A percentile compares a stretch with the other conserved stretches of the same genome.
phyloP scores from a whole-genome alignment of 1,140 invertebrate species.

The Cydia amplana region DNA sequence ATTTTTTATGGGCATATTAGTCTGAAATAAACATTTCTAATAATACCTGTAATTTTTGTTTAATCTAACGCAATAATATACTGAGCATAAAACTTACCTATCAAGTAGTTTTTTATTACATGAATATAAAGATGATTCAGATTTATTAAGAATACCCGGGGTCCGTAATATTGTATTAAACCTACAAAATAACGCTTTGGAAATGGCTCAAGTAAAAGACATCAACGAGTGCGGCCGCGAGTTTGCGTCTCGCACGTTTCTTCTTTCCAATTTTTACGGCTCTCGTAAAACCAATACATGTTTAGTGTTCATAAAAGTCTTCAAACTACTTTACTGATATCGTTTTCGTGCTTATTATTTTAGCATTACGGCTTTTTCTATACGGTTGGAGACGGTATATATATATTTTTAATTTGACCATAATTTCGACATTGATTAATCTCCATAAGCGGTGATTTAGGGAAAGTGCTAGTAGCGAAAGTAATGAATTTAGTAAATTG shows the following conservation, averaged over 20 bases:
- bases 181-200: conserved; percentile 13
- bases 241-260: neutral
- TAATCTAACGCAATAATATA: too few species aligned
- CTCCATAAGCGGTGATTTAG: neutral
- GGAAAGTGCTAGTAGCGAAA: conserved; percentile 32
- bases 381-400: neutral
- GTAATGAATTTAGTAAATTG: conserved; percentile 24
- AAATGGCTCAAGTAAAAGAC: conserved; percentile 68
- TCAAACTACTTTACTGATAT: conserved; percentile 23
- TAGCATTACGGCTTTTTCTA: neutral
- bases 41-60: too few species aligned
- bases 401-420: neutral
- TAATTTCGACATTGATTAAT: neutral
- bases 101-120: neutral
- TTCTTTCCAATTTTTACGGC: conserved; percentile 6
- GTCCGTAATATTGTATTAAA: neutral
- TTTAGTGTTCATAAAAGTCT: conserved; percentile 25
- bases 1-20: too few species aligned
- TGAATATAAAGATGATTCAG: neutral
- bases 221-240: conserved; percentile 60
- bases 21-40: too few species aligned
- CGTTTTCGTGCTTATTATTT: neutral
- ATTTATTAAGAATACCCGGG: neutral
- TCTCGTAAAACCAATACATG: conserved; percentile 27
- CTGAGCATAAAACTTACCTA: too few species aligned